phyloP scores from a whole-genome alignment of 2,888 invertebrate species.

The Hypena proboscidalis region DNA sequence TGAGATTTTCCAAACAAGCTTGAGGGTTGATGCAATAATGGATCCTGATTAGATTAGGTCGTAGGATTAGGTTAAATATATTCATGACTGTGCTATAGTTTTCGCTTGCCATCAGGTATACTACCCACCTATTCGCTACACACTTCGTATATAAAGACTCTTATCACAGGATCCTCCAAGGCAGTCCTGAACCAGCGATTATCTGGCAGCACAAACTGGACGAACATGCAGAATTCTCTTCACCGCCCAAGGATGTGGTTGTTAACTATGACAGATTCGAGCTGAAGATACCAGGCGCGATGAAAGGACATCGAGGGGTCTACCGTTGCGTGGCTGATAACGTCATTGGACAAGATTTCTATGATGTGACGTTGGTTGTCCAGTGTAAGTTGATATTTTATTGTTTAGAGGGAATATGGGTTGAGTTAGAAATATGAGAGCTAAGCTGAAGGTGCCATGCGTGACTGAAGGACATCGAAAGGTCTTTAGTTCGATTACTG shows the following conservation, averaged over 20 bases:
- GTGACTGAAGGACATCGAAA: too few relatives aligned
- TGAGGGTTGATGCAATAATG: too few relatives aligned
- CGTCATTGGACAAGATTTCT: slow-evolving; percentile 60
- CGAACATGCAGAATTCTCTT: slow-evolving; percentile 33
- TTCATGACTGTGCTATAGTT: too few relatives aligned
- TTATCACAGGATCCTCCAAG: slow-evolving; percentile 56
- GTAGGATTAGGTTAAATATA: too few relatives aligned
- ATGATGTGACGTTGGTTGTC: slow-evolving; percentile 58
- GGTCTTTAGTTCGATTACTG: too few relatives aligned
- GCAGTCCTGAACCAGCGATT: slow-evolving; percentile 64
- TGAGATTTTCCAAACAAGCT: too few relatives aligned
- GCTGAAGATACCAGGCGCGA: slow-evolving; percentile 52
- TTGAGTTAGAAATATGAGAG: too few relatives aligned
- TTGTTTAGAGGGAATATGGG: neutral
- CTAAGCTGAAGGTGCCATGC: too few relatives aligned
- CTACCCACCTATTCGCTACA: too few relatives aligned
- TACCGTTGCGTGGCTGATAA: slow-evolving; percentile 72
- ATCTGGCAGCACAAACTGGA: slow-evolving; percentile 56
- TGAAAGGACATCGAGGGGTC: slow-evolving; percentile 53
- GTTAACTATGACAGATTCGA: slow-evolving; percentile 35
- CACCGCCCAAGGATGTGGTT: slow-evolving; percentile 36
- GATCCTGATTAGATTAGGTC: too few relatives aligned
- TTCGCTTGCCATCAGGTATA: too few relatives aligned
- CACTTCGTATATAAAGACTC: too few relatives aligned
- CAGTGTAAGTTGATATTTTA: slow-evolving; percentile 63